Evolutionary conservation across 2,888 invertebrate genomes (phyloP), one percentile per base, ranked within the genome.

Genomic region (Polymixis flavicincta): DNA sequence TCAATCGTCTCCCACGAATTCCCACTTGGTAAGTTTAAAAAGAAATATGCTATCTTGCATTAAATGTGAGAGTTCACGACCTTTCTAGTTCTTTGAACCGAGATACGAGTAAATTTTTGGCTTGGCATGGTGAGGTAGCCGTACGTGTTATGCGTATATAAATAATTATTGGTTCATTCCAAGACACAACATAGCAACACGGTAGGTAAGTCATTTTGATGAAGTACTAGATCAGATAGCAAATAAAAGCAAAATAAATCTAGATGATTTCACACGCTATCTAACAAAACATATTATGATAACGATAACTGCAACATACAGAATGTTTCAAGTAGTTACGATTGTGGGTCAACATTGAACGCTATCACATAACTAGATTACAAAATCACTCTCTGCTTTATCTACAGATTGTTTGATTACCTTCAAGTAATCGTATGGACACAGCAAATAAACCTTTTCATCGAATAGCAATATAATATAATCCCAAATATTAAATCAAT

Each of bases 401-500:
- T 80, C 72, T 14, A 28, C 64, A 61, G 54, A 65, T 50, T 59
- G 65, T 78, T 48, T 59, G 70, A 79, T 68, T 68, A 68, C 25
- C 25, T 59, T 32, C 61, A 59, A 57, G 57, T 72, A 50, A 74
- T 71, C 50, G 50, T 66, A 61, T 72, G 71, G 50, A 74, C 57
- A 71, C 25, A 61, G 52, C 64, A 83, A 71, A 83, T 68, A 79
- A 65, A 42, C 45, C 54, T 65, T 74, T 81, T 83, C 74, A 78
- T 71, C 22, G 45, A 28, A 70, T n/a, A 25, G n/a, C 67, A 73
- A 78, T 74, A 74, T 25, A 83, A 66, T 55, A 48, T 66, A 83
- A 70, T 81, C 54, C 48, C 57, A 63, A 70, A 81, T 83, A 82
- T 74, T 55, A 78, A 71, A 83, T 78, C 70, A 61, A 67, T 73